A percentile compares a stretch with the other conserved stretches of the same genome.
Conservation (phyloP, 2,113 vertebrate genomes). For the Mugil cephalus region DNA sequence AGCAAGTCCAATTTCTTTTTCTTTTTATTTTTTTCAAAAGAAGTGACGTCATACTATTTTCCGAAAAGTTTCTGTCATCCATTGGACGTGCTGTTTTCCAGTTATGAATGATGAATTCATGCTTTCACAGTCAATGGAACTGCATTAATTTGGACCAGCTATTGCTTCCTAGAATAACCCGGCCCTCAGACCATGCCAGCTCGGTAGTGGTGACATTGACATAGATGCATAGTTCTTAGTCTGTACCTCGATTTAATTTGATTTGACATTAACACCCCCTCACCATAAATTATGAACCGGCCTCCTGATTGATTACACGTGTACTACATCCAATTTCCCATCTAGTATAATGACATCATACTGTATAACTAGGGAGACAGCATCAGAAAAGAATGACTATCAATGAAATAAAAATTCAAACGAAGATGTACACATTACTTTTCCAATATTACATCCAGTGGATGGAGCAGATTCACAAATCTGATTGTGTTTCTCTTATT, state of each 20-base stretch:
- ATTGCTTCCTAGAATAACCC: slow-evolving; percentile 2
- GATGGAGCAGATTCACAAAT: too few relatives aligned
- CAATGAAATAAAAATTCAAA: too few relatives aligned
- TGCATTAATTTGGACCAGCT: neutral
- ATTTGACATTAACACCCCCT: neutral
- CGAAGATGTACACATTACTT: too few relatives aligned
- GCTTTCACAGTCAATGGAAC: neutral
- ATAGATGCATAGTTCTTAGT: neutral
- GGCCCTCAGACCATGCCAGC: neutral
- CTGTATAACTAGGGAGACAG: slow-evolving; percentile 7
- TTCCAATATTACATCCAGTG: too few relatives aligned
- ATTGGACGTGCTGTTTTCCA: neutral
- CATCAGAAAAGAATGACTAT: slow-evolving; percentile 1
- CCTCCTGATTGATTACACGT: slow-evolving; percentile 31
- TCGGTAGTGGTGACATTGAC: neutral
- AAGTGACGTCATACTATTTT: neutral
- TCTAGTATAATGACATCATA: slow-evolving; percentile 26
- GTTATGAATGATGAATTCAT: neutral
- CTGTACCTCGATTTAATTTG: neutral
- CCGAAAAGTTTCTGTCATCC: neutral
- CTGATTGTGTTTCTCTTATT: too few relatives aligned
- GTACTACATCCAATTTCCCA: slow-evolving; percentile 15
- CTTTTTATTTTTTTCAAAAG: neutral
- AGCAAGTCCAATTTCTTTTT: too few relatives aligned
- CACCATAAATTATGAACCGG: slow-evolving; percentile 13